Evolutionary conservation across 2,113 vertebrate genomes (phyloP), one percentile per base, ranked within the genome.

Genomic region (Sialia sialis): DNA sequence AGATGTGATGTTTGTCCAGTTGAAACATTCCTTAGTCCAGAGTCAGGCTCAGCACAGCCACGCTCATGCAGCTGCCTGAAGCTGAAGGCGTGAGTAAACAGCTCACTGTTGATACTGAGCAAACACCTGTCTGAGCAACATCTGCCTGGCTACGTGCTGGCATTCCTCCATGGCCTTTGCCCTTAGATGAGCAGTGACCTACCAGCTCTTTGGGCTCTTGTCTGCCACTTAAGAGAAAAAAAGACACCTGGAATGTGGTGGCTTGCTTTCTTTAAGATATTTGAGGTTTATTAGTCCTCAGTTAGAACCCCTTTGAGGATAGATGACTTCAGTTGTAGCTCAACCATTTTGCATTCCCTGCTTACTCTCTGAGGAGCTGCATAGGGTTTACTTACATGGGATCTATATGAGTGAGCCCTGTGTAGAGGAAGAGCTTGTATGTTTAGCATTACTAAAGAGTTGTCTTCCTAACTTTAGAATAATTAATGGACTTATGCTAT

Each of bases 21-120:
- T 38, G 52, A 90, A 72, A 86, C 91, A 94, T 95, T 96, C 91
- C 87, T 94, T 69, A 77, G 82, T 64, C 67, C 59, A 32, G 67
- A 95, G 78, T 95, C 89, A 11, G 89, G 14, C 39, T 60, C 72
- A 20, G 10, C 48, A 56, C 62, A 74, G 62, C 70, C 6, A 18
- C 8, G 23, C 66, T 85, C 14, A 0, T 76, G 91, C 51, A 82
- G 93, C 89, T 93, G 74, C 78, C 48, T 10, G 74, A 80, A 93
- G 70, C 59, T 27, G 67, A 77, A 90, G 72, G 51, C 21, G 0
- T 63, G 73, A 93, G 89, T 3, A 1, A 82, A 32, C 81, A 94
- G 63, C 70, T 84, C 83, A 44, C 60, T 69, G 54, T 51, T 0
- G 1, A 23, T 63, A 17, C 70, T 62, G 77, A 76, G 73, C 87